Evolutionary conservation across 2,888 invertebrate genomes (phyloP), one percentile per base, ranked within the genome.

Genomic region (Chydorus sphaericus): DNA sequence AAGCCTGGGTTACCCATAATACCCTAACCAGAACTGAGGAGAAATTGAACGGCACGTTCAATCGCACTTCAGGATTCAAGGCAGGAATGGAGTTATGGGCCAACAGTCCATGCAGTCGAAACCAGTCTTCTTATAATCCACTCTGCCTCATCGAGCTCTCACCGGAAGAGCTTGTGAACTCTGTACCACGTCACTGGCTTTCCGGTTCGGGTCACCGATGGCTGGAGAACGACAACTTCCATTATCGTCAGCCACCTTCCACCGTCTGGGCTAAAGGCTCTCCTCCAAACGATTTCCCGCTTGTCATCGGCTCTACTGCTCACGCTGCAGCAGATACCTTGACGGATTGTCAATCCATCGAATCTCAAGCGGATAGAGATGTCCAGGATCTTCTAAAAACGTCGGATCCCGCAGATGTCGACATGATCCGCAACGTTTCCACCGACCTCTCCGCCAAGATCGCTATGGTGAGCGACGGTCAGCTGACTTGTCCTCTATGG

Each of bases 1-100:
- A 59, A 36, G 59, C 58, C 10, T 59, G 59, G 59, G 53, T 58
- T 3, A 56, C 58, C 7, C 55, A 55, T 14, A 58, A 66, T 39
- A 64, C 64, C 0, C 63, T 66, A 1, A 60, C 65, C 7, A 56
- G 64, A 16, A 59, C 65, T 11, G 65, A 66, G 59, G 65, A 64
- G 54, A 63, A 64, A 1, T 59, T 62, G 5, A 48, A 57, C 2
- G 62, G 64, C 8, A 64, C 66, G 0, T 61, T 60, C 31, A 59
- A 55, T 20, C 65, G 66, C 37, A 66, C 66, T 56, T 28, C 50
- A 28, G 50, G 6, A 14, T 30, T 36, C 26, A 36, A 52, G 23
- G 33, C 33, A 14, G 31, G 33, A 18, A 23, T 31, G 10, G 11
- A 31, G 4, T 20, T 52, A 14, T 52, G 52, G 52, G 29, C 31